phyloP scores from a whole-genome alignment of 35 echinoderm and acorn worm genomes.

The Diadema setosum region DNA sequence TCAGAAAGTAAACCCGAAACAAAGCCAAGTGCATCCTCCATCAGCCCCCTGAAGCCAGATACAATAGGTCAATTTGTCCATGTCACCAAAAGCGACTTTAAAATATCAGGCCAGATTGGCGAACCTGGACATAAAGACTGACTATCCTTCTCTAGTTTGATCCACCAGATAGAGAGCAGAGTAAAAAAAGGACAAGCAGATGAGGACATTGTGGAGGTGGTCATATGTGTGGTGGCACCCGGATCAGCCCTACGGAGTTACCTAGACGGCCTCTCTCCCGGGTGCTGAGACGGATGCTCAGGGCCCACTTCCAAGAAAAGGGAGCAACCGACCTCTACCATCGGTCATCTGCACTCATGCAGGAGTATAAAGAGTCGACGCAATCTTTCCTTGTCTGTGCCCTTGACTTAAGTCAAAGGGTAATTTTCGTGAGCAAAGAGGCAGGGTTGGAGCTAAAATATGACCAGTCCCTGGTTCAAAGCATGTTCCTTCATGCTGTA shows the following conservation, averaged over 20 bases:
- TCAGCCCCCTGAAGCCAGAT: background rate
- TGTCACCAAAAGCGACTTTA: conserved; percentile 33
- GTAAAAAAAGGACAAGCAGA: background rate
- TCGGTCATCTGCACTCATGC: background rate
- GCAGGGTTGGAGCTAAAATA: background rate
- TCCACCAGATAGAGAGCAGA: conserved; percentile 45
- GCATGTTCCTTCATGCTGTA: conserved; percentile 12
- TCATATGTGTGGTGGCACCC: conserved; percentile 16
- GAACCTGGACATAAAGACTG: conserved; percentile 43
- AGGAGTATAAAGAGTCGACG: conserved; percentile 29
- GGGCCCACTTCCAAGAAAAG: conserved; percentile 31
- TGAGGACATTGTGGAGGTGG: conserved; percentile 38
- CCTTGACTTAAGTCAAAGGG: conserved; percentile 32
- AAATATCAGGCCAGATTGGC: conserved; percentile 57
- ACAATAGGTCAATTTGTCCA: background rate
- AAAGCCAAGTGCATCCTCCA: background rate
- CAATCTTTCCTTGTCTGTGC: conserved; percentile 13
- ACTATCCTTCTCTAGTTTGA: conserved; percentile 28
- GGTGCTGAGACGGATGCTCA: background rate
- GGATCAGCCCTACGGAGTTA: conserved; percentile 25
- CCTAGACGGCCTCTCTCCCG: conserved; percentile 24
- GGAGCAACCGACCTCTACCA: conserved; percentile 21
- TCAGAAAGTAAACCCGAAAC: background rate
- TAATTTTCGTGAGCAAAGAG: conserved; percentile 24
- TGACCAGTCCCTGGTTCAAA: conserved; percentile 2